Percentiles rank a stretch among this genome's conserved stretches.
phyloP scores from a whole-genome alignment of 2,797 vertebrate genomes.

The Threskiornis aethiopicus region DNA sequence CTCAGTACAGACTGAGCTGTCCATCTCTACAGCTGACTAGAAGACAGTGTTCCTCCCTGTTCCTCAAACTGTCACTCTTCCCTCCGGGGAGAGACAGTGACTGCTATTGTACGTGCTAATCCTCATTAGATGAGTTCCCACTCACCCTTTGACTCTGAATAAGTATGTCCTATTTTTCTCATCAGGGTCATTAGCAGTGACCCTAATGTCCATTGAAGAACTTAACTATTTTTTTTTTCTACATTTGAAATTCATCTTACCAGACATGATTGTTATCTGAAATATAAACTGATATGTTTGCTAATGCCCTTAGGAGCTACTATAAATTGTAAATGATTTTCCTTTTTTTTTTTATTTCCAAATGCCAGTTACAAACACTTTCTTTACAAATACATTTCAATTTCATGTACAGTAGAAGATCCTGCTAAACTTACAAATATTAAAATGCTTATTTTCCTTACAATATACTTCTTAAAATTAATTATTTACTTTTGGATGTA shows the following conservation, averaged over 20 bases:
- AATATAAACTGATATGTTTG: not conserved
- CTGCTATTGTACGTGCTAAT: not conserved
- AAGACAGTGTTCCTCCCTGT: not conserved
- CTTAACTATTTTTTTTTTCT: not conserved
- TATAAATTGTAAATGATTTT: not conserved
- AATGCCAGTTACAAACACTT: not conserved
- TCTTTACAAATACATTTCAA: not conserved
- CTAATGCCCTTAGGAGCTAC: not conserved
- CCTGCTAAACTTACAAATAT: not conserved
- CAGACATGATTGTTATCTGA: not conserved
- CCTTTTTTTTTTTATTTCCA: not conserved
- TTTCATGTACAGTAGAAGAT: not conserved
- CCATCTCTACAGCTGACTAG: not conserved
- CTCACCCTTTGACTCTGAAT: not conserved
- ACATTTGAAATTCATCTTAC: not conserved
- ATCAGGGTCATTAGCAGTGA: not conserved
- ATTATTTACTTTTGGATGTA: not conserved
- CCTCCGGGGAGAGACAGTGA: not conserved
- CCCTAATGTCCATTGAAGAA: not conserved
- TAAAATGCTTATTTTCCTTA: not conserved
- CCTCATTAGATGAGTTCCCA: not conserved
- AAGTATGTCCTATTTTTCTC: not conserved
- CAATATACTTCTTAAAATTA: not conserved
- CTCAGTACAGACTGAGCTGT: not conserved
- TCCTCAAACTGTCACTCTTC: not conserved